Base-by-base conservation (phyloP, 2,888 invertebrate genomes). In the Dilophus febrilis region DNA sequence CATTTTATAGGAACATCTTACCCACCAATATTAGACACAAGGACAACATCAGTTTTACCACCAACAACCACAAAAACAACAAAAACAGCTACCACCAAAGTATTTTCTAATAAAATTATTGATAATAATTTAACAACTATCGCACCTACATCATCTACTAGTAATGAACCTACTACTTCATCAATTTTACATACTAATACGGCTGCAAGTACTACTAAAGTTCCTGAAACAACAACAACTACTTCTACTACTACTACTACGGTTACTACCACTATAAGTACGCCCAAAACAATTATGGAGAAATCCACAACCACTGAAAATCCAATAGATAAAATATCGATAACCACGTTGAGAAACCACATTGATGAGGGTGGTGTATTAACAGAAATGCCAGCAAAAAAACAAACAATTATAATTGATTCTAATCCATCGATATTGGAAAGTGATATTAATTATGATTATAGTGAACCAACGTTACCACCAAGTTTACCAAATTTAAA, bases 401-500 rank as follows among this genome's bases (percentile, higher is more conserved):
- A n/a, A n/a, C n/a, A n/a, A n/a, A n/a, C n/a, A n/a, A n/a, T n/a
- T n/a, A n/a, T n/a, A n/a, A 59, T 50, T 43, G 61, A 55, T 45
- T 64, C 58, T 0, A 59, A 60, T 45, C 59, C 58, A 6, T 54
- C 50, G 10, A 59, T 59, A 36, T 44, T 60, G 26, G 71, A 72
- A 47, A 70, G 67, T 39, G 71, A 72, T 46, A 72, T 74, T 46
- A 75, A 77, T 49, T 77, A 75, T 50, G 80, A 80, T 52, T 80
- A 79, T 51, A 69, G 66, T 38, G 72, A 74, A 47, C 75, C 77
- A 1, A 77, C 81, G 1, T 55, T 85, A 41, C 85, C 84, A 2
- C 85, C 85, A n/a, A 83, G 83, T 10, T 57, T 85, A 41, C 85
- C 85, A 1, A 85, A 85, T 59, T 65, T 85, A 37, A 85, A 85